These are phyloP conservation scores for Baryphthengus martii DNA, from an alignment of 2,113 vertebrate species.

Conservation along the genomic window DNA sequence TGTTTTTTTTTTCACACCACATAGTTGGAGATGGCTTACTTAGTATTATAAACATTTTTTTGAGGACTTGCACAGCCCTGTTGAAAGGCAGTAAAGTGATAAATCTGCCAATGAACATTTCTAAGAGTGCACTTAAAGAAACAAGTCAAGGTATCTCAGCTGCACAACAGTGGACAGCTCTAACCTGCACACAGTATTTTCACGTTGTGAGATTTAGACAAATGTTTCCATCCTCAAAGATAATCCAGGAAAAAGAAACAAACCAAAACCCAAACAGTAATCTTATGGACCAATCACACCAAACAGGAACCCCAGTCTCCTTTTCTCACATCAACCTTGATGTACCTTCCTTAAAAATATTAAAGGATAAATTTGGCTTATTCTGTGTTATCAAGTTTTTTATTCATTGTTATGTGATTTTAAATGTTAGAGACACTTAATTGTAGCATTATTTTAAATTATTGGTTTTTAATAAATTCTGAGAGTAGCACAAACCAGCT, in stretches of 20 bases:
- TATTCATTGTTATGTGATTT: neutral
- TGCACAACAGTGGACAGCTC: neutral
- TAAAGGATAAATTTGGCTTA: neutral
- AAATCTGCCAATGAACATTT: neutral
- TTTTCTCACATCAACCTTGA: neutral
- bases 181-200: neutral
- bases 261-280: too few species aligned
- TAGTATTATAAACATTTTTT: neutral
- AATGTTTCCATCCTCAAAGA: neutral
- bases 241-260: neutral
- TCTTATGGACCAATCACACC: neutral
- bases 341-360: neutral
- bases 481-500: neutral
- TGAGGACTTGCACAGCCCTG: neutral
- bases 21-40: neutral
- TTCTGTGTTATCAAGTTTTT: neutral
- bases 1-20: neutral
- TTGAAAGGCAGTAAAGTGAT: neutral
- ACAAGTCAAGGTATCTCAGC: neutral
- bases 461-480: neutral
- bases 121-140: neutral
- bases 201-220: neutral
- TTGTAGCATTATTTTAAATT: neutral
- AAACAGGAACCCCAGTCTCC: neutral
- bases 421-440: neutral